phyloP scores from a whole-genome alignment of 2,113 vertebrate species.

The Leiothrix lutea region DNA sequence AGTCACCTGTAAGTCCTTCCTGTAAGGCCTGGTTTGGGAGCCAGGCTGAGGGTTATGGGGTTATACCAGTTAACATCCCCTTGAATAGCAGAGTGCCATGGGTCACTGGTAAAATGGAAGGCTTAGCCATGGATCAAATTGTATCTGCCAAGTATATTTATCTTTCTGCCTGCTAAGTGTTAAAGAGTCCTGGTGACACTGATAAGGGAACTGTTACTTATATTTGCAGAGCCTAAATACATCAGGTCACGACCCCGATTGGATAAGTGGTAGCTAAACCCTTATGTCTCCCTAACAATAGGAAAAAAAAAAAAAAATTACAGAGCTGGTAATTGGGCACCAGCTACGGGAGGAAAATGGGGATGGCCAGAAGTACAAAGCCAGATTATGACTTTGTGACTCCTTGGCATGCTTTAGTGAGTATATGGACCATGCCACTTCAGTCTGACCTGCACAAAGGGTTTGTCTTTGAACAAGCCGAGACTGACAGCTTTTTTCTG shows the following conservation, averaged over 20 bases:
- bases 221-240: slow-evolving; percentile 74
- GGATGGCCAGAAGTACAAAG: slow-evolving; percentile 74
- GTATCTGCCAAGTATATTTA: slow-evolving; percentile 79
- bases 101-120: slow-evolving; percentile 75
- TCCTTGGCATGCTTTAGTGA: slow-evolving; percentile 70
- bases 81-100: slow-evolving; percentile 69
- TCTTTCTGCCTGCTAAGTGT: slow-evolving; percentile 81
- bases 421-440: slow-evolving; percentile 77
- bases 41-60: background rate
- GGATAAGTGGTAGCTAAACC: slow-evolving; percentile 79
- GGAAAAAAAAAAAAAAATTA: slow-evolving; percentile 49
- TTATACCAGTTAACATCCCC: slow-evolving; percentile 64
- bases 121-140: slow-evolving; percentile 76
- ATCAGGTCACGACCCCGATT: slow-evolving; percentile 78
- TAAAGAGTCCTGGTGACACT: slow-evolving; percentile 72
- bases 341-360: slow-evolving; percentile 50
- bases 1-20: background rate
- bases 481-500: slow-evolving; percentile 80
- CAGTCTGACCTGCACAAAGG: slow-evolving; percentile 75
- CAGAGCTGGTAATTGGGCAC: slow-evolving; percentile 62
- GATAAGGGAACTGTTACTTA: slow-evolving; percentile 79
- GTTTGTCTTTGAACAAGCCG: slow-evolving; percentile 76
- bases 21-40: background rate
- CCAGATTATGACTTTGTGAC: slow-evolving; percentile 69
- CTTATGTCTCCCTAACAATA: slow-evolving; percentile 72